Evolutionary conservation across 2,888 invertebrate species (phyloP).

Genomic region (Cyrtodaria siliqua): DNA sequence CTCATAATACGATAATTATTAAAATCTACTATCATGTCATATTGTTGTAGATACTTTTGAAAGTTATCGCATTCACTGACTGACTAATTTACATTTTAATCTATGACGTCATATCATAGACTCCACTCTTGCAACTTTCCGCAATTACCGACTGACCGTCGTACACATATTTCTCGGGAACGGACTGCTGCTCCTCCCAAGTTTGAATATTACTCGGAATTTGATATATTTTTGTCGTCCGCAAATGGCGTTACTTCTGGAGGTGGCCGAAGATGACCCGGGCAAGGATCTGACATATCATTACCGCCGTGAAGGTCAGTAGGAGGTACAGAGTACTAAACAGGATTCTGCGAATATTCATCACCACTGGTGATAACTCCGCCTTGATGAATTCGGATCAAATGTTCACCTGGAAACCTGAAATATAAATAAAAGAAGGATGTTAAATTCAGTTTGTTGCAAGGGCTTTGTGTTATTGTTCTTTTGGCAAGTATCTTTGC

Average conservation of each 20-base stretch:
- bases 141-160: constrained; percentile 77
- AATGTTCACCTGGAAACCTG: constrained; percentile 64
- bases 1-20: too few species aligned
- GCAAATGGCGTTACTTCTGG: constrained; percentile 70
- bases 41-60: too few species aligned
- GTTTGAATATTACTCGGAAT: constrained; percentile 35
- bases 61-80: too few species aligned
- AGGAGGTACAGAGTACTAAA: constrained; percentile 71
- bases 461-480: too few species aligned
- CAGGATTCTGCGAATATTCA: constrained; percentile 65
- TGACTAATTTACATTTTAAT: too few species aligned
- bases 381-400: constrained; percentile 61
- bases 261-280: constrained; percentile 74
- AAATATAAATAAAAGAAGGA: constrained; percentile 46
- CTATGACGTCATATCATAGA: constrained; percentile 65
- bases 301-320: constrained; percentile 66
- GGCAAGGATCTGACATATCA: constrained; percentile 74
- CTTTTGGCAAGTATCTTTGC: too few species aligned
- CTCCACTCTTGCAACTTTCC: constrained; percentile 82
- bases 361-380: constrained; percentile 75
- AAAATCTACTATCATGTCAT: too few species aligned
- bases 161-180: constrained; percentile 69
- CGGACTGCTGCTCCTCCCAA: constrained; percentile 47
- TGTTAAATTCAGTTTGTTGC: too few species aligned
- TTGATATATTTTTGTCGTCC: constrained; percentile 58